Evolutionary conservation across 2,113 vertebrate genomes (phyloP).

Genomic region (Hemicordylus capensis): DNA sequence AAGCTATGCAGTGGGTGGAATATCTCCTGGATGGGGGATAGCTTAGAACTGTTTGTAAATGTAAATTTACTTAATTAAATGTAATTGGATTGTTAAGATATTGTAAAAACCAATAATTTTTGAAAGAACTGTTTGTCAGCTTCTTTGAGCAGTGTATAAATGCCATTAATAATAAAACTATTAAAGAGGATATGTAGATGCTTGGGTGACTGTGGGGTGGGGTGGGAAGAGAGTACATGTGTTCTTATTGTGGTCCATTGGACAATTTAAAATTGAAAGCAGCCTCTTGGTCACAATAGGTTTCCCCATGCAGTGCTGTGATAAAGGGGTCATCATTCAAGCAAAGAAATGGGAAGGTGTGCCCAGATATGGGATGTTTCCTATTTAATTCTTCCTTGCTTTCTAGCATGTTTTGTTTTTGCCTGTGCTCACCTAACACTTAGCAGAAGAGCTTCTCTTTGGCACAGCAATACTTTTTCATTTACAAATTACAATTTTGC

Average conservation of each 20-base stretch:
- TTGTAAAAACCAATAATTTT: no score
- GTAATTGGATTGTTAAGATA: no score
- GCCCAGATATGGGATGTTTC: background rate
- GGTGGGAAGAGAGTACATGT: no score
- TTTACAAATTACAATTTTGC: slow-evolving; percentile 47
- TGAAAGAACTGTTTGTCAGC: background rate
- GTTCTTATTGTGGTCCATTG: background rate
- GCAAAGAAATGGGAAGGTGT: background rate
- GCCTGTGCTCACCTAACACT: rapidly evolving
- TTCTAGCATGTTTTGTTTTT: background rate
- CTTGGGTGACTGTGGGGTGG: background rate
- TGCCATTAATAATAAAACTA: no score
- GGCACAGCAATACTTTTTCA: background rate
- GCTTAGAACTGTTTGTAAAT: no score
- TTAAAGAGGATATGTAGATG: background rate
- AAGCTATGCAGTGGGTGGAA: background rate
- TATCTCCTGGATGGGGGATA: background rate
- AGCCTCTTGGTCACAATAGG: background rate
- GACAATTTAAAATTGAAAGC: background rate
- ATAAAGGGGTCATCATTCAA: background rate
- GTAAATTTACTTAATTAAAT: no score
- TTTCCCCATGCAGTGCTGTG: background rate
- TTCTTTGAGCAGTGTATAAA: background rate
- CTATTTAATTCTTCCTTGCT: background rate
- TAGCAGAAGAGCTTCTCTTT: slow-evolving; percentile 8